phyloP scores from a whole-genome alignment of 2,113 vertebrate genomes.

The Oreochromis aureus region DNA sequence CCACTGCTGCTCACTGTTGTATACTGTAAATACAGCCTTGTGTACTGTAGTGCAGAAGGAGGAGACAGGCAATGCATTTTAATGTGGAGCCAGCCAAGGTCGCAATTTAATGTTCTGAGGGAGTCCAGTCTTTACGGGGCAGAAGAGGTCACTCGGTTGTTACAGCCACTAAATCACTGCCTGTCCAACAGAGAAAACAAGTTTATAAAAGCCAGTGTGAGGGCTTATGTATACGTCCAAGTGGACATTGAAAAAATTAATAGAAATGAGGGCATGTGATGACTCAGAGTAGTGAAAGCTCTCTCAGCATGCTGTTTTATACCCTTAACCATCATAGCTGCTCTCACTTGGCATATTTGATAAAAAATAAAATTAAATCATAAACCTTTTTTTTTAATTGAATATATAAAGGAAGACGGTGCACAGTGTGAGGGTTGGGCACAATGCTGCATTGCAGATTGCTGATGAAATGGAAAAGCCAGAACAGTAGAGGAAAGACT shows the following conservation, averaged over 20 bases:
- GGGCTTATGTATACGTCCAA: neutral
- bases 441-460: neutral
- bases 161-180: conserved; percentile 21
- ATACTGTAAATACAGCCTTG: conserved; percentile 32
- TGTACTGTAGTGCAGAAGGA: neutral
- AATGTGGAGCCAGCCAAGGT: conserved; percentile 48
- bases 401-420: neutral
- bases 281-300: conserved; percentile 6
- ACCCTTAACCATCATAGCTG: conserved; percentile 1
- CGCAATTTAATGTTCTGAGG: conserved; percentile 32
- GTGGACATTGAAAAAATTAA: neutral
- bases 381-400: neutral
- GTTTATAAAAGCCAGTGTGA: conserved; percentile 13
- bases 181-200: conserved; percentile 15
- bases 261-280: neutral
- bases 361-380: neutral
- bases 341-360: neutral
- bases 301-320: conserved; percentile 4
- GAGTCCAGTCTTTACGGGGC: conserved; percentile 26
- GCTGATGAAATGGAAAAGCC: neutral
- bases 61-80: conserved; percentile 42
- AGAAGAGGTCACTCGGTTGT: conserved; percentile 22
- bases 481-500: neutral
- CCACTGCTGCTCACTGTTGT: conserved; percentile 13
- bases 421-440: neutral